Evolutionary conservation across 2,888 invertebrate genomes (phyloP).

Genomic region (Drosophila hamatofila): DNA sequence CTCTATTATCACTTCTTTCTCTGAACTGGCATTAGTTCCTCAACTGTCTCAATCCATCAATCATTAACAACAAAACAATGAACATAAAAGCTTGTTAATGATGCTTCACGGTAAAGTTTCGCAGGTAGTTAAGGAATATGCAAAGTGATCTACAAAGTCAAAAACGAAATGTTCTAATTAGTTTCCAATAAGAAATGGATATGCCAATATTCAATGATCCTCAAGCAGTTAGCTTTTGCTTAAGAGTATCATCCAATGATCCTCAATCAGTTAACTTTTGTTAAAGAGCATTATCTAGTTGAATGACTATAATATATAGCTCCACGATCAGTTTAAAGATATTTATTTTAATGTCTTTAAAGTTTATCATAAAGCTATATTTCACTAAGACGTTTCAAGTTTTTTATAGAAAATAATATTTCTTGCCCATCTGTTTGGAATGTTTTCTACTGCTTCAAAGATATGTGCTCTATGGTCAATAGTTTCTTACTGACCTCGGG

Average conservation of each 20-base stretch:
- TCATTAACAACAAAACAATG: background rate
- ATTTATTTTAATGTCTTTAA: too few species aligned
- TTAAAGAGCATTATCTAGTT: background rate
- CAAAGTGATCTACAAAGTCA: background rate
- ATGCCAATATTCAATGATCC: background rate
- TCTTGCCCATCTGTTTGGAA: background rate
- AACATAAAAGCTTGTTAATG: slow-evolving; percentile 2
- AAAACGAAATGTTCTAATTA: background rate
- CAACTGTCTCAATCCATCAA: background rate
- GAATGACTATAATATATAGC: background rate
- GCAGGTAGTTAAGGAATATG: background rate
- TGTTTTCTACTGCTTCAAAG: background rate
- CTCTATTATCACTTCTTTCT: background rate
- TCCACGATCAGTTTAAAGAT: background rate
- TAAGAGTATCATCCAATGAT: too few species aligned
- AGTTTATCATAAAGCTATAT: too few species aligned
- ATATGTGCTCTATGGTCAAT: too few species aligned
- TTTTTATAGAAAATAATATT: background rate
- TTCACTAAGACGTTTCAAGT: too few species aligned
- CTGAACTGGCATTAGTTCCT: background rate
- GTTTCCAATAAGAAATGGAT: background rate
- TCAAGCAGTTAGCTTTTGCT: background rate
- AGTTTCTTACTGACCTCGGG: too few species aligned
- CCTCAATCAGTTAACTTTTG: background rate
- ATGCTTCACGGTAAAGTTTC: background rate